phyloP scores from a whole-genome alignment of 2,797 vertebrate genomes.

The Alca torda region DNA sequence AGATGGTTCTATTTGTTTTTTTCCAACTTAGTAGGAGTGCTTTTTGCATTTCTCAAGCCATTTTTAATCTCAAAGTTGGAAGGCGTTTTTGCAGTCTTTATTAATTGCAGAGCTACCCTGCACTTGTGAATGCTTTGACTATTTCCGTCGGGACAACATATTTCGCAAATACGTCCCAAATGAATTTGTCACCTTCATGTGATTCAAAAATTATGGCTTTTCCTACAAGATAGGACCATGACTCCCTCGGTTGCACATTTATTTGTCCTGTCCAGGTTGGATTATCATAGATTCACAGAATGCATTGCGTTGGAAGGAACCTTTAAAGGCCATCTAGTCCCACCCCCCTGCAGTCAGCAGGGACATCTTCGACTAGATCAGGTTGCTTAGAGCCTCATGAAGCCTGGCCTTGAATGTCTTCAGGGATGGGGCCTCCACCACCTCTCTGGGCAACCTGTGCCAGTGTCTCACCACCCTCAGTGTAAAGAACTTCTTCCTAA shows the following conservation, averaged over 20 bases:
- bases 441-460: too few relatives aligned
- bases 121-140: neutral
- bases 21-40: neutral
- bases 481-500: too few relatives aligned
- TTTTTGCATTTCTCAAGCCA: neutral
- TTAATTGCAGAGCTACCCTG: neutral
- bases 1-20: neutral
- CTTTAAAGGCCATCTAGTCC: too few relatives aligned
- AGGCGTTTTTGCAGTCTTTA: neutral
- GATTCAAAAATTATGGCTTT: neutral
- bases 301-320: too few relatives aligned
- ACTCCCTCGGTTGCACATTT: neutral
- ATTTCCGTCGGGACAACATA: neutral
- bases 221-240: neutral
- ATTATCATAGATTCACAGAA: too few relatives aligned
- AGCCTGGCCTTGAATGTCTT: too few relatives aligned
- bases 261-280: neutral
- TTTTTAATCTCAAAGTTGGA: neutral
- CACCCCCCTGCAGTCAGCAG: too few relatives aligned
- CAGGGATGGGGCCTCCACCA: too few relatives aligned
- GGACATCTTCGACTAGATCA: too few relatives aligned
- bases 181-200: neutral
- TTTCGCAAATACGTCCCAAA: neutral
- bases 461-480: too few relatives aligned
- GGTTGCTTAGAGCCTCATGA: too few relatives aligned